phyloP scores from a whole-genome alignment of 1,140 invertebrate species.

The Carcinoscorpius rotundicauda region DNA sequence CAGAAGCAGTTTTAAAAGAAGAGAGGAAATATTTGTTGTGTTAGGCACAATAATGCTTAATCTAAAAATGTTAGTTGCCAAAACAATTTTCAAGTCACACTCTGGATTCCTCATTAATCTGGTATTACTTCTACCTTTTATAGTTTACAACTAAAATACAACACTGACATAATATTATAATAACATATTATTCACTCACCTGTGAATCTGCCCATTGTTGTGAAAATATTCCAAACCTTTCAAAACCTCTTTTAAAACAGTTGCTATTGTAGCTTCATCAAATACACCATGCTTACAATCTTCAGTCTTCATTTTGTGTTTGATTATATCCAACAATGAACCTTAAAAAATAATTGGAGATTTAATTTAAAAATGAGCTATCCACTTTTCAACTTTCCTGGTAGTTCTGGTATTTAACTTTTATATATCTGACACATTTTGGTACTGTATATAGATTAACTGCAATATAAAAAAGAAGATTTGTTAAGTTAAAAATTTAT shows the following conservation, averaged over 20 bases:
- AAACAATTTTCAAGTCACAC: no score
- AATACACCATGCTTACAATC: conserved; percentile 94
- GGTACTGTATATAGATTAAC: no score
- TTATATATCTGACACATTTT: not conserved
- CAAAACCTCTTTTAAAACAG: conserved; percentile 93
- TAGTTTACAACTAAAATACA: not conserved
- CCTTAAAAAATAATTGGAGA: conserved; percentile 36
- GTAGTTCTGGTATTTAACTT: not conserved
- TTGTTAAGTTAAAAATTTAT: no score
- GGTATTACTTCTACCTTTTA: not conserved
- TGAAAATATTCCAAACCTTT: conserved; percentile 99
- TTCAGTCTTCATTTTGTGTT: conserved; percentile 81
- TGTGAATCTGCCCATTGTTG: conserved; percentile 94
- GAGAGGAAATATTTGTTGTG: no score
- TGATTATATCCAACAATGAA: conserved; percentile 93
- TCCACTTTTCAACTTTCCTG: not conserved
- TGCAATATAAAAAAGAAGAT: no score
- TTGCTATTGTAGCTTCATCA: conserved; percentile 97
- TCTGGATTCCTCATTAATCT: no score
- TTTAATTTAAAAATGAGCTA: not conserved
- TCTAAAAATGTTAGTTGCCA: no score
- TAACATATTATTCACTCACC: not conserved
- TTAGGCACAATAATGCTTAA: no score
- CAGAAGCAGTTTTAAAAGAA: no score
- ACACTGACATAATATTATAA: not conserved